phyloP scores from a whole-genome alignment of 2,888 invertebrate species.

The Anticlea derivata region DNA sequence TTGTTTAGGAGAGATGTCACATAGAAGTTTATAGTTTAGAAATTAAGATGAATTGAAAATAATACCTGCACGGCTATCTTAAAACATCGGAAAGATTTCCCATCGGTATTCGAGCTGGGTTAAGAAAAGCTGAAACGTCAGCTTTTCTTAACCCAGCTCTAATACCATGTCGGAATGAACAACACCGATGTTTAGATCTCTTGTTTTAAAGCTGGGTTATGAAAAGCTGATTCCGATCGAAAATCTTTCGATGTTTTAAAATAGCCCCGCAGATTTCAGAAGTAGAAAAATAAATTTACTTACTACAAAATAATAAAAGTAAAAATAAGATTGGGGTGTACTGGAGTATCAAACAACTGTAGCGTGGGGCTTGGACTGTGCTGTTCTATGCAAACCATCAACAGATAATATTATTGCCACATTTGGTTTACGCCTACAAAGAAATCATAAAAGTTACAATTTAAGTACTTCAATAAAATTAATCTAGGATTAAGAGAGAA shows the following conservation, averaged over 20 bases:
- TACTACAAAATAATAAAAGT: not conserved
- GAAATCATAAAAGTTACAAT: slow-evolving; percentile 11
- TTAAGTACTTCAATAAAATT: slow-evolving; percentile 29
- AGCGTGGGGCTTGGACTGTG: not conserved
- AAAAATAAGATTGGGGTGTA: not conserved
- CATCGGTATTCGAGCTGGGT: no score
- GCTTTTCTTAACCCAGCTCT: no score
- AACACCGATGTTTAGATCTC: no score
- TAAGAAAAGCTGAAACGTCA: no score
- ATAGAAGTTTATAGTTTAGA: not conserved
- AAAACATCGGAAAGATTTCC: no score
- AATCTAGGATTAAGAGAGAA: slow-evolving; percentile 22
- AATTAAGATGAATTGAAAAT: slow-evolving; percentile 13
- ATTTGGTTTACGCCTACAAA: slow-evolving; percentile 18
- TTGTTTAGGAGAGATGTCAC: slow-evolving; percentile 1
- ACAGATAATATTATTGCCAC: slow-evolving; percentile 30
- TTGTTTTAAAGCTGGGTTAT: no score
- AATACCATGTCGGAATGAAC: no score
- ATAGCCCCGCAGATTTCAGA: not conserved
- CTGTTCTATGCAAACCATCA: slow-evolving; percentile 9
- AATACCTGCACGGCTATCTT: no score
- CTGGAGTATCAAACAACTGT: slow-evolving; percentile 21
- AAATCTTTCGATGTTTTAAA: no score
- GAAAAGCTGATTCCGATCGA: no score
- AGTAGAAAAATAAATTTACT: not conserved